These are phyloP conservation scores for Allygus modestus DNA, from an alignment of 2,888 invertebrate species.

Conservation along the genomic window DNA sequence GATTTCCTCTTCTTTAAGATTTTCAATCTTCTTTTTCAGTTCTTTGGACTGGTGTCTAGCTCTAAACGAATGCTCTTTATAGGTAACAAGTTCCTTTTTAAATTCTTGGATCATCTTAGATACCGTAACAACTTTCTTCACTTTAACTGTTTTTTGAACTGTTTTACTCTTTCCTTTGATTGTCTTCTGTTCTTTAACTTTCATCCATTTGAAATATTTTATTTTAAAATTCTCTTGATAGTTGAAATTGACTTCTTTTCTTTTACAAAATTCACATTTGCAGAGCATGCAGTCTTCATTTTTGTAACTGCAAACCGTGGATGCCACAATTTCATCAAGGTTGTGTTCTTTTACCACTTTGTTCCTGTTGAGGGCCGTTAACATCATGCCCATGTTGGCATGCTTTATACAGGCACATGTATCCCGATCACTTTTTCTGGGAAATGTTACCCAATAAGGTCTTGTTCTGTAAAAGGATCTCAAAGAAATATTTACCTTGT, in stretches of 20 bases:
- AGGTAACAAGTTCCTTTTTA: neutral
- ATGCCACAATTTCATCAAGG: neutral
- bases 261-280: neutral
- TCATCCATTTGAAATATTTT: constrained; percentile 10
- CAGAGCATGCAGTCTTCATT: neutral
- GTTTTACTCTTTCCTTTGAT: constrained; percentile 5
- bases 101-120: too few species aligned
- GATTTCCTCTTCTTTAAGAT: neutral
- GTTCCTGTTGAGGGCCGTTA: neutral
- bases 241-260: neutral
- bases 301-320: neutral
- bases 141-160: constrained; percentile 4
- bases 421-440: constrained; percentile 22
- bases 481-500: neutral
- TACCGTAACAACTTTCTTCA: neutral
- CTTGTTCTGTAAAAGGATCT: neutral
- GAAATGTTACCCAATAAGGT: neutral
- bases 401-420: constrained; percentile 38
- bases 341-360: constrained; percentile 9
- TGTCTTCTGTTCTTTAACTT: neutral
- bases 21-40: neutral
- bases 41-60: neutral
- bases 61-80: neutral
- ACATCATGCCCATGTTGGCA: neutral
- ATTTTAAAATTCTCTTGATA: neutral